These are phyloP conservation scores for Thecocarcelia acutangulata DNA, from an alignment of 2,888 invertebrate genomes.

Conservation along the genomic window DNA sequence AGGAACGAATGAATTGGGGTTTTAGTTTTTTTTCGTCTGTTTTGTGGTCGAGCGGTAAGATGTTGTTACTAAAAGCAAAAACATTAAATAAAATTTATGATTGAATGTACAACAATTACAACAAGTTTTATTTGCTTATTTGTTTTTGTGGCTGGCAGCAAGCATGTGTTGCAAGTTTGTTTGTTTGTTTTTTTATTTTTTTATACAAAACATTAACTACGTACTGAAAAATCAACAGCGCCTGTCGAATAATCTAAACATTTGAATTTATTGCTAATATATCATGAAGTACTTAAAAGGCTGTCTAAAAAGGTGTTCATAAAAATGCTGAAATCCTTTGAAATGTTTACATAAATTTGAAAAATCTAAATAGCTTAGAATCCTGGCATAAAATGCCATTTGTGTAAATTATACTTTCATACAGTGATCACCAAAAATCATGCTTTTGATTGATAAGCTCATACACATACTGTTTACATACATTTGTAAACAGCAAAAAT, in stretches of 20 bases:
- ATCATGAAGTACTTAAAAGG: slow-evolving; percentile 23
- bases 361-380: too few relatives aligned
- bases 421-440: too few relatives aligned
- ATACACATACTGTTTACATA: too few relatives aligned
- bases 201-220: slow-evolving; percentile 22
- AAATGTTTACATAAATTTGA: neutral
- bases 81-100: slow-evolving; percentile 62
- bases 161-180: slow-evolving; percentile 5
- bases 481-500: too few relatives aligned
- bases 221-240: neutral
- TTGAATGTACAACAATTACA: slow-evolving; percentile 51
- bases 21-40: neutral
- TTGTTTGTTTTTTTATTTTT: neutral
- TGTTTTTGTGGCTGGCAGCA: slow-evolving; percentile 2
- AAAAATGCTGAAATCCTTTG: slow-evolving; percentile 10
- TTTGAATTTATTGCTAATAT: slow-evolving; percentile 26
- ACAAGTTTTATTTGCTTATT: neutral
- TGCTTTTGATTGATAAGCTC: too few relatives aligned
- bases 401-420: too few relatives aligned
- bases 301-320: neutral
- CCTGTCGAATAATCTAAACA: slow-evolving; percentile 24
- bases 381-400: too few relatives aligned
- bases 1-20: neutral
- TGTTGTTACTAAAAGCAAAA: slow-evolving; percentile 64
- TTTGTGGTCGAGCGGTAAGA: slow-evolving; percentile 63